Evolutionary conservation across 2,113 vertebrate genomes (phyloP), one percentile per base, ranked within the genome.

Genomic region (Catagonus wagneri): DNA sequence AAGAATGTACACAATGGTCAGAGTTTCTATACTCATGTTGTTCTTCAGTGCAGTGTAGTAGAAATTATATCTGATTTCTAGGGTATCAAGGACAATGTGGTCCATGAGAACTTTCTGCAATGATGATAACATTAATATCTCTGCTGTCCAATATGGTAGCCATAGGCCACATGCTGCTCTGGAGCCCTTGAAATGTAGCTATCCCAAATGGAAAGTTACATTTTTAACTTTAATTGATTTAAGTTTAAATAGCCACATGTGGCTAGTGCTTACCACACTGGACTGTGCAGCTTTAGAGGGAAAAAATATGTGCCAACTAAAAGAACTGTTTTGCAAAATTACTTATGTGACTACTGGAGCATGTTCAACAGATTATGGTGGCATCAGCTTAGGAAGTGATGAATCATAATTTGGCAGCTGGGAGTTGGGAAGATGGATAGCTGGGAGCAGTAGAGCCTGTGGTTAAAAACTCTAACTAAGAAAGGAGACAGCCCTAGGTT

Each of bases 181-280:
- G 32, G 17, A 79, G 6, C 20, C 27, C 29, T 34, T 79, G 6
- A 86, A 92, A n/a, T 66, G 3, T 44, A 76, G 10, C 2, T 25
- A 50, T 1, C 60, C 1, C 11, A 93, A 89, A 89, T 32, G 20
- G 76, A 63, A 65, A 69, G 7, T 12, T 63, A 4, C 81, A 72
- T 56, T 63, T 69, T 91, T 19, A 54, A 23, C 44, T 66, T 75
- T 68, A 80, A 85, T 84, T 63, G 81, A 69, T 94, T 78, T 72
- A 56, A 25, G 58, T 39, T 68, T 86, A 92, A 89, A 50, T 88
- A 89, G 12, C 15, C 56, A 16, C 15, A 39, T 60, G 2, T 71
- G 34, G 11, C 27, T 29, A 58, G 19, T n/a, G n/a, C 12, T 15
- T 65, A 65, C 20, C 52, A 50, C 54, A 79, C 36, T 90, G 27